Evolutionary conservation across 2,888 invertebrate genomes (phyloP), one percentile per base, ranked within the genome.

Genomic region (Bombyx huttoni): DNA sequence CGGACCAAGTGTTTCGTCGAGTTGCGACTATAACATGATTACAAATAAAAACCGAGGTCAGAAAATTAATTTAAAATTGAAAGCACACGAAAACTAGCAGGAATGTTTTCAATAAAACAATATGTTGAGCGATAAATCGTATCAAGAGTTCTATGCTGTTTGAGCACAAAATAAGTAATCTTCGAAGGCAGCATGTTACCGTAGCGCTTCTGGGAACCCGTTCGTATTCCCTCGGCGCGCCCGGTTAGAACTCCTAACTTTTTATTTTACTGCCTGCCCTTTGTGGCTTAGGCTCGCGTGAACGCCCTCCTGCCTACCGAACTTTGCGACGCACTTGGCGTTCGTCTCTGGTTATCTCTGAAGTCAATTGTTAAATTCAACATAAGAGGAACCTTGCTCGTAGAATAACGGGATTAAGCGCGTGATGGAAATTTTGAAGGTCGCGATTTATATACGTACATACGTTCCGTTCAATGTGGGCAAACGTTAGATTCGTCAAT

Each of bases 161-260:
- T 24, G 24, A 24, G 24, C 24, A 24, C 40, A 40, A 40, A 40
- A 40, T 12, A 40, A 40, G 7, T 50, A 50, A 10, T 12, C 0
- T 40, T 40, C 34, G 1, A 34, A 56, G 53, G 50, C 77, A 62
- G 70, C 56, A 69, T 67, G 77, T 60, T 81, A 83, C 82, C 70
- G 52, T 61, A 55, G 47, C 55, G 77, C 83, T 60, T 51, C 72
- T 76, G 70, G 72, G 79, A 87, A 86, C 86, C 79, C 81, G 86
- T 76, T 81, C 73, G 71, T 64, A 75, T 77, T 73, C 78, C 81
- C 79, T 78, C 75, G 76, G 69, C 76, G 73, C 77, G 85, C 76
- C 83, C 85, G 84, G 86, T 86, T 85, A 85, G 84, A 85, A 81
- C 71, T 81, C 81, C 81, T 78, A 81, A 82, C 81, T 83, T 85